These are phyloP conservation scores for Cirrhinus molitorella DNA, from an alignment of 2,797 vertebrate genomes.

Conservation along the genomic window DNA sequence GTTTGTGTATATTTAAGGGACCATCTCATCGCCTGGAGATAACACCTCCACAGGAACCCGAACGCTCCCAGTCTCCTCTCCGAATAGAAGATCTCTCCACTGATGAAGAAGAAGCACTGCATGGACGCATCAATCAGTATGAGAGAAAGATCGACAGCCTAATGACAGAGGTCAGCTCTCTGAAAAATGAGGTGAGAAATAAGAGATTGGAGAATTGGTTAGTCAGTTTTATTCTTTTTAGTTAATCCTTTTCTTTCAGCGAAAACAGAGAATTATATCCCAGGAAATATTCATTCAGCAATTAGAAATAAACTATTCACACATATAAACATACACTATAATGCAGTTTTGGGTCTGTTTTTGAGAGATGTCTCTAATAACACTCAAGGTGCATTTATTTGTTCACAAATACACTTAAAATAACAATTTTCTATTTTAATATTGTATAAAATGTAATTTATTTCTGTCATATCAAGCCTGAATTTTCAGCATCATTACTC, in stretches of 20 bases:
- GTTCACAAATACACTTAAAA: neutral
- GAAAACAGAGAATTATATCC: neutral
- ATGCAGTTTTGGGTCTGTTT: neutral
- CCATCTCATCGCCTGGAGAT: slow-evolving; percentile 83
- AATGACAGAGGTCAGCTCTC: slow-evolving; percentile 85
- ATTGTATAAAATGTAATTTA: neutral
- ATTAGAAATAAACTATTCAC: neutral
- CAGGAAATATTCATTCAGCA: neutral
- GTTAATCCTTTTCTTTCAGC: neutral
- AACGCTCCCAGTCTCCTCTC: slow-evolving; percentile 79
- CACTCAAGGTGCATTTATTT: neutral
- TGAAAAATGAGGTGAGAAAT: slow-evolving; percentile 86
- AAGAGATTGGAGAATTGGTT: neutral
- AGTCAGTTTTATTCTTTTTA: neutral
- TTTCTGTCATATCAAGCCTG: neutral
- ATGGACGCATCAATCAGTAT: slow-evolving; percentile 83
- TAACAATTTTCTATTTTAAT: neutral
- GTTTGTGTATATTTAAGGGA: slow-evolving; percentile 73
- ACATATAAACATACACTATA: neutral
- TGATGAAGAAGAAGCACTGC: slow-evolving; percentile 84
- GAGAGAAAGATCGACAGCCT: slow-evolving; percentile 90
- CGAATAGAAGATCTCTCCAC: slow-evolving; percentile 86
- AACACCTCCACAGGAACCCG: slow-evolving; percentile 74
- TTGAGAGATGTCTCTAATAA: neutral
- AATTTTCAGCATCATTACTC: neutral